Evolutionary conservation across 2,888 invertebrate genomes (phyloP), one percentile per base, ranked within the genome.

Genomic region (Pristionchus entomophagus): DNA sequence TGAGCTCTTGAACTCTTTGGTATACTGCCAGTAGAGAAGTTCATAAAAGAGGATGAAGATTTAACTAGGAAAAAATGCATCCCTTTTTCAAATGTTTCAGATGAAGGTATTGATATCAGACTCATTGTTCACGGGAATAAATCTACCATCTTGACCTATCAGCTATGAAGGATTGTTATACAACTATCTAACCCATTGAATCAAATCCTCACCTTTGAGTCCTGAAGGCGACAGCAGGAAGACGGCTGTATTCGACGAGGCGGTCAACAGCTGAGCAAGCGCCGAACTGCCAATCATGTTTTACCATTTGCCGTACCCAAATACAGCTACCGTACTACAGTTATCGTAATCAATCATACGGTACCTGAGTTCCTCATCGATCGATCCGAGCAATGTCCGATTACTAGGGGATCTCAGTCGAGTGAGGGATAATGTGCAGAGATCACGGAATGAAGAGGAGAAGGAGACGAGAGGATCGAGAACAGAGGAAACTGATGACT

Each of bases 311-410:
- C 65, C 35, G 35, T 35, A 29, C 32, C 2, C 32, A 22, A 26
- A n/a, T 3, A 59, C 10, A 19, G 22, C 17, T 59, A n/a, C 22
- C 59, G 59, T 22, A 22, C 59, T 17, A 29, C 6, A 32, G 19
- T 4, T 17, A 65, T 6, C 17, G 12, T 65, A 17, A 5, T 2
- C 32, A 5, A 12, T 10, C 22, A 38, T 73, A 32, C 51, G 2
- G 32, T 51, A 80, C 78, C 51, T 80, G 19, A 80, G 14, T 14
- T 80, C 78, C 22, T 80, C 78, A 51, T 80, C 78, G 78, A 80
- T 80, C 22, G 78, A 51, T 78, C 78, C 51, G 22, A 80, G 14
- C 32, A 80, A 26, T 26, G 78, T 29, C 51, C 78, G 51, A 35
- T 80, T 51, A 8, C 19, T 5, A 14, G 78, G 51, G 1, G 49